Conservation (phyloP, 2,888 invertebrate species). For the Lepidonotus clava region DNA sequence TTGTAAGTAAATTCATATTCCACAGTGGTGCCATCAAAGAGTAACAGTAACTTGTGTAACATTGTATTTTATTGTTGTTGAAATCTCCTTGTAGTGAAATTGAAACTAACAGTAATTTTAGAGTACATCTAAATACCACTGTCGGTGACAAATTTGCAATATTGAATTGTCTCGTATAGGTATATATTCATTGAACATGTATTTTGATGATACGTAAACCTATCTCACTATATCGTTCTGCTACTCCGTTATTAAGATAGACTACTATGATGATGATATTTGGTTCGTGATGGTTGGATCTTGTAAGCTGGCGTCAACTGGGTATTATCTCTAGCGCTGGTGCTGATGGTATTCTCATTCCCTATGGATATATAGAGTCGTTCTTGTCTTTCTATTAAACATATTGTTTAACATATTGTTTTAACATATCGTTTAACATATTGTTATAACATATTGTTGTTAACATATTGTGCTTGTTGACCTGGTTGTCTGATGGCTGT, state of each 20-base stretch:
- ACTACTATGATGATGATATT: constrained; percentile 23
- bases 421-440: too few relatives aligned
- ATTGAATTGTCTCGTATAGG: constrained; percentile 32
- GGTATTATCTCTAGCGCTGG: too few relatives aligned
- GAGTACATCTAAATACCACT: constrained; percentile 5
- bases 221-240: constrained; percentile 37
- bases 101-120: constrained; percentile 18
- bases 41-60: constrained; percentile 17
- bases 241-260: neutral
- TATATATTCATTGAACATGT: neutral
- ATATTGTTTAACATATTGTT: too few relatives aligned
- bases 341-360: too few relatives aligned
- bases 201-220: constrained; percentile 22
- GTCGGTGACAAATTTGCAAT: constrained; percentile 34
- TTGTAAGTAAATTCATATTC: neutral
- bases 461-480: constrained; percentile 45
- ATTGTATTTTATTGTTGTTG: constrained; percentile 6
- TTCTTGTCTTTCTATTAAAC: too few relatives aligned
- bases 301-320: too few relatives aligned
- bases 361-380: too few relatives aligned
- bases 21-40: neutral
- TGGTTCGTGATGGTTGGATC: too few relatives aligned
- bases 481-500: constrained; percentile 49
- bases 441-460: constrained; percentile 42
- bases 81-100: constrained; percentile 35